These are phyloP conservation scores for Helicoverpa armigera DNA, from an alignment of 1,140 invertebrate species.

Conservation along the genomic window DNA sequence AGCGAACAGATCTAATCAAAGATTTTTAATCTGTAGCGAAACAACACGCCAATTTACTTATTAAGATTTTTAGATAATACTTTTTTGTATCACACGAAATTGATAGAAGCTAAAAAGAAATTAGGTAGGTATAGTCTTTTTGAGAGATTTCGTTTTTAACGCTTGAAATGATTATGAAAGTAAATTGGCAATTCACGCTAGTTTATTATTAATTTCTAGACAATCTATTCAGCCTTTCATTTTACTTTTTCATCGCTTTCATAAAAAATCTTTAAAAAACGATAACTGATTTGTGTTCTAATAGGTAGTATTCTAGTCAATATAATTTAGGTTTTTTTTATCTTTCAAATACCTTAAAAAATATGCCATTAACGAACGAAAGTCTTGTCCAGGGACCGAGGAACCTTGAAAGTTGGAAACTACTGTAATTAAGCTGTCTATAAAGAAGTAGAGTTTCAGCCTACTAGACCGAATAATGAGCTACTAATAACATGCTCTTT, in stretches of 20 bases:
- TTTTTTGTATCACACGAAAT: slow-evolving; percentile 19
- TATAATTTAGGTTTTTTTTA: background rate
- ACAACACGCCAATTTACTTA: slow-evolving; percentile 20
- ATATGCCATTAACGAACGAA: background rate
- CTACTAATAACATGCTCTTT: background rate
- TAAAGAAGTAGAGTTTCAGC: background rate
- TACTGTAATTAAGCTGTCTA: background rate
- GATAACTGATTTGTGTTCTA: no score
- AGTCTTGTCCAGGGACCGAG: background rate
- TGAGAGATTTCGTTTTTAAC: slow-evolving; percentile 4
- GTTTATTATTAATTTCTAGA: no score
- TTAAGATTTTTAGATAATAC: slow-evolving; percentile 30
- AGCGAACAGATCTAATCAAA: slow-evolving; percentile 33
- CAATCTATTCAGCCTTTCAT: background rate
- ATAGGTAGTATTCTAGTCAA: background rate
- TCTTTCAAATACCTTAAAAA: no score
- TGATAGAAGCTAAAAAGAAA: background rate
- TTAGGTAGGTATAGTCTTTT: background rate
- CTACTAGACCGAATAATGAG: slow-evolving; percentile 24
- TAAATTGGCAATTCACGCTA: background rate
- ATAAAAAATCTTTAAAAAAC: background rate
- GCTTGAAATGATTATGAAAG: slow-evolving; percentile 22
- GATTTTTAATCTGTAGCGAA: slow-evolving; percentile 31
- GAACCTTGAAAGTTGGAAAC: slow-evolving; percentile 8
- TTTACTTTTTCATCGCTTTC: background rate